Conservation (phyloP, 2,888 invertebrate species). For the Lymantria monacha region DNA sequence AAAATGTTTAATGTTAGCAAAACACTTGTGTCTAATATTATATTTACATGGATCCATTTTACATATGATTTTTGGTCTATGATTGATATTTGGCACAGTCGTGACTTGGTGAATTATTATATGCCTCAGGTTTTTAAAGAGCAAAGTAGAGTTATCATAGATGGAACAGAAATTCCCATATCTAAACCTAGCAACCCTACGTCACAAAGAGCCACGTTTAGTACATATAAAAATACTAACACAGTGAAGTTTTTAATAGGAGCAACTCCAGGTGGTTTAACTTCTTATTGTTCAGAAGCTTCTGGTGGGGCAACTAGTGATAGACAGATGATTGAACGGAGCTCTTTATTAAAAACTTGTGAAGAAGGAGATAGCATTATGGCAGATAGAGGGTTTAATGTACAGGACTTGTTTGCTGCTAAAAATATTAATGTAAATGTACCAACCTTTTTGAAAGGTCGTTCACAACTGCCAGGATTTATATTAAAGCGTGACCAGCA, state of each 20-base stretch:
- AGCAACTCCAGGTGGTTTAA: constrained; percentile 1
- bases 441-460: background rate
- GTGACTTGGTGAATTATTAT: background rate
- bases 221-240: constrained; percentile 2
- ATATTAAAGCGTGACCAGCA: background rate
- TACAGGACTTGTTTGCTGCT: constrained; percentile 25
- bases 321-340: constrained; percentile 1
- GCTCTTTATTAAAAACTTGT: background rate
- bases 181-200: background rate
- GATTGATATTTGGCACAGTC: background rate
- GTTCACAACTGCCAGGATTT: background rate
- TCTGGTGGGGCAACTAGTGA: constrained; percentile 1
- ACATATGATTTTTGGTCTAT: background rate
- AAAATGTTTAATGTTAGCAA: constrained; percentile 9
- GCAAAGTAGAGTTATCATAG: background rate
- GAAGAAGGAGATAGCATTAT: constrained; percentile 10
- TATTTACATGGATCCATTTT: constrained; percentile 5
- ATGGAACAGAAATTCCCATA: constrained; percentile 2
- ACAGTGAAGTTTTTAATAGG: constrained; percentile 4
- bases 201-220: constrained; percentile 4
- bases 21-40: constrained; percentile 4
- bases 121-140: background rate
- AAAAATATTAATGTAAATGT: constrained; percentile 11
- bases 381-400: constrained; percentile 29
- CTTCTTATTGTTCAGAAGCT: background rate